Evolutionary conservation across 1,140 invertebrate species (phyloP), one percentile per base, ranked within the genome.

Genomic region (Aphelinus certus): DNA sequence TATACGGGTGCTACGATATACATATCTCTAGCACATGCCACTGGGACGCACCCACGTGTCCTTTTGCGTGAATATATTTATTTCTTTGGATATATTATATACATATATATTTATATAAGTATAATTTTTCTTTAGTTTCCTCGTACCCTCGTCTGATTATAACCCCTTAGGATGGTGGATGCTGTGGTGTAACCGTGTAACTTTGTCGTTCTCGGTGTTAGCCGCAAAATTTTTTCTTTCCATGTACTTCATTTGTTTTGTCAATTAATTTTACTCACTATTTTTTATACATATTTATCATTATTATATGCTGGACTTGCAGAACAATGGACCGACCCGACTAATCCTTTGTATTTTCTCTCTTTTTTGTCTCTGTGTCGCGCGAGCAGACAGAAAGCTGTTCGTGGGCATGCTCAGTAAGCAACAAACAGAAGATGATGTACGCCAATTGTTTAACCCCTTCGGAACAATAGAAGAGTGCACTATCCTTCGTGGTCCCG

Each of bases 321-420:
- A 4, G 43, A 47, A 4, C 4, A 0, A 26, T 26, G 26, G 26
- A 10, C 2, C 3, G 74, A 73, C 75, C 71, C 70, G 53, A 82
- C 81, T 84, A 85, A 86, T 81, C 68, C 63, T 78, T 82, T 80
- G 79, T 81, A 76, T 81, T 78, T 82, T 77, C 79, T 80, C 75
- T 81, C 78, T 77, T 75, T 5, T 67, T 60, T 73, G 55, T 45
- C 63, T 60, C 53, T 45, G 60, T 57, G 51, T 67, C 45, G 60
- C 47, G 56, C 47, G 78, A 81, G 86, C 93, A 94, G 96, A 97
- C 92, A 92, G 97, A 89, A 99, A 99, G 92, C 93, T 99, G 90
- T 99, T 99, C 92, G 96, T 99, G 90, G 98, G 98, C 87, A 99
- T 99, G 98, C 95, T 99, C 86, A 98, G 96, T 90, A 99, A 99